Conservation (phyloP, 2,797 vertebrate genomes). For the Selene dorsalis region DNA sequence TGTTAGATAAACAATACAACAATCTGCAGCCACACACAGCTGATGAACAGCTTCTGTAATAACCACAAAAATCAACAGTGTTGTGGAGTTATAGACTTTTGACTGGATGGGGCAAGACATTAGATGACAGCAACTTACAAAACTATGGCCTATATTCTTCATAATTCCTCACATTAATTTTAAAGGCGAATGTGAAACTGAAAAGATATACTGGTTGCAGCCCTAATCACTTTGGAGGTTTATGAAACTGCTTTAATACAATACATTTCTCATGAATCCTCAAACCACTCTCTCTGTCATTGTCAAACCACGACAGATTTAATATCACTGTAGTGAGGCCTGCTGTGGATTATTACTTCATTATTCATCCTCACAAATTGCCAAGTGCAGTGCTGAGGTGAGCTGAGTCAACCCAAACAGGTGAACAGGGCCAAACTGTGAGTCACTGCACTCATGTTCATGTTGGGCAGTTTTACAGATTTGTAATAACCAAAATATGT, state of each 20-base stretch:
- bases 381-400: slow-evolving; percentile 57
- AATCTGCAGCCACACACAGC: too few relatives aligned
- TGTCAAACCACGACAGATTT: slow-evolving; percentile 43
- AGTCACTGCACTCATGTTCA: slow-evolving; percentile 63
- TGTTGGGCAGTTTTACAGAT: slow-evolving; percentile 46
- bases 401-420: slow-evolving; percentile 68
- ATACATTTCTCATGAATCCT: background rate
- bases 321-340: slow-evolving; percentile 44
- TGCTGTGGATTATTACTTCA: slow-evolving; percentile 57
- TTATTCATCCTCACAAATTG: slow-evolving; percentile 62
- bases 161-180: background rate
- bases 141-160: background rate
- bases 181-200: too few relatives aligned
- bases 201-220: too few relatives aligned
- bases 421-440: slow-evolving; percentile 57
- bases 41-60: too few relatives aligned
- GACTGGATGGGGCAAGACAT: too few relatives aligned
- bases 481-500: slow-evolving; percentile 43
- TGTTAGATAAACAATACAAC: too few relatives aligned
- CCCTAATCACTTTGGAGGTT: background rate
- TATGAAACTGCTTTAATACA: background rate
- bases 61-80: too few relatives aligned
- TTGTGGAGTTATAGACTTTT: too few relatives aligned
- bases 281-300: slow-evolving; percentile 5
- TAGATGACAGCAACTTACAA: too few relatives aligned